Conservation (phyloP, 2,113 vertebrate genomes). For the Proterorhinus semilunaris region DNA sequence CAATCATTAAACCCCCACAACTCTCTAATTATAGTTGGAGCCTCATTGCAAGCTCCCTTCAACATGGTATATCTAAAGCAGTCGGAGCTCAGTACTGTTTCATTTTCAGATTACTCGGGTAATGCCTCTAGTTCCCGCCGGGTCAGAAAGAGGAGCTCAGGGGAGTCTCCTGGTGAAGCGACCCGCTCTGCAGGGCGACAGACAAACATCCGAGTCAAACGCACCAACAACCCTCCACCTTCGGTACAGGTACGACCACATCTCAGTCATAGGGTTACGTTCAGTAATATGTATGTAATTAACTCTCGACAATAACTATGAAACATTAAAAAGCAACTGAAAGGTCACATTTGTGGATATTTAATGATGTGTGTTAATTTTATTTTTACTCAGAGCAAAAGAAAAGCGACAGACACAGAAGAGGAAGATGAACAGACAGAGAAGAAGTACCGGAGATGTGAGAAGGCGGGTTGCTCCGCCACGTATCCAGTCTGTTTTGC, state of each 20-base stretch:
- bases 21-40: background rate
- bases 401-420: conserved; percentile 84
- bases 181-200: conserved; percentile 91
- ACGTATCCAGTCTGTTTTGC: conserved; percentile 95
- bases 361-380: background rate
- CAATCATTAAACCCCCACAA: background rate
- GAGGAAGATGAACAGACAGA: conserved; percentile 91
- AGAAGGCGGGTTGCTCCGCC: conserved; percentile 94
- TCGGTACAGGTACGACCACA: conserved; percentile 62
- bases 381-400: conserved; percentile 81
- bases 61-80: background rate
- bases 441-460: conserved; percentile 98
- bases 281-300: no score
- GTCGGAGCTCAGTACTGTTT: background rate
- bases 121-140: conserved; percentile 79
- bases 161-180: conserved; percentile 81
- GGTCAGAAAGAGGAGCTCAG: conserved; percentile 82
- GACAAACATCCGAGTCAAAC: conserved; percentile 74
- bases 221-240: conserved; percentile 68
- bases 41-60: background rate
- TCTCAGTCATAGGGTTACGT: background rate
- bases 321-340: background rate
- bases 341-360: background rate
- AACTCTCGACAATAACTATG: background rate
- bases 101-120: conserved; percentile 68